These are phyloP conservation scores for Bellardia bayeri DNA, from an alignment of 2,888 invertebrate genomes.

Conservation along the genomic window DNA sequence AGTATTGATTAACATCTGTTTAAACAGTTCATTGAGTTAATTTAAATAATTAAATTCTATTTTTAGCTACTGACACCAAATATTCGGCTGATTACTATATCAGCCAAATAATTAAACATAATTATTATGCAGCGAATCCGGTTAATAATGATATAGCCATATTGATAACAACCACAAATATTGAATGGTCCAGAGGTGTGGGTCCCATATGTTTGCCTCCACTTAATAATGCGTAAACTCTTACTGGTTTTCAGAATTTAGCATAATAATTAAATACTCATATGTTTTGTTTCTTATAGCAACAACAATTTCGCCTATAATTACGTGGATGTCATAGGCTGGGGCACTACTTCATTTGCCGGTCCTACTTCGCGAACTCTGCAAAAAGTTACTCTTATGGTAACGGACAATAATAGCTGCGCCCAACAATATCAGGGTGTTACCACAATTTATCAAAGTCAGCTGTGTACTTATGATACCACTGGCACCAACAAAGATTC, in stretches of 20 bases:
- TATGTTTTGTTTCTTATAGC: background rate
- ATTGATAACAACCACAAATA: slow-evolving; percentile 82
- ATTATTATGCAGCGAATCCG: slow-evolving; percentile 73
- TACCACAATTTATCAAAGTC: slow-evolving; percentile 69
- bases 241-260: background rate
- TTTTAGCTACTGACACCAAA: slow-evolving; percentile 59
- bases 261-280: background rate
- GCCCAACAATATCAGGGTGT: slow-evolving; percentile 68
- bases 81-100: slow-evolving; percentile 79
- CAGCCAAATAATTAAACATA: slow-evolving; percentile 77
- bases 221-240: slow-evolving; percentile 75
- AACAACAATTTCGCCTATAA: slow-evolving; percentile 75
- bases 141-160: slow-evolving; percentile 86
- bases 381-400: slow-evolving; percentile 84
- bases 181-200: slow-evolving; percentile 85
- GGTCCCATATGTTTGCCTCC: slow-evolving; percentile 87
- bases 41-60: background rate
- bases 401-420: slow-evolving; percentile 75
- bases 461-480: slow-evolving; percentile 80
- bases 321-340: slow-evolving; percentile 82
- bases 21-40: too few relatives aligned
- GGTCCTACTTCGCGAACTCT: slow-evolving; percentile 84
- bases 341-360: slow-evolving; percentile 85
- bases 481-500: slow-evolving; percentile 82
- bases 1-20: slow-evolving; percentile 71